Conservation (phyloP, 2,797 vertebrate species). For the Peromyscus aztecus region DNA sequence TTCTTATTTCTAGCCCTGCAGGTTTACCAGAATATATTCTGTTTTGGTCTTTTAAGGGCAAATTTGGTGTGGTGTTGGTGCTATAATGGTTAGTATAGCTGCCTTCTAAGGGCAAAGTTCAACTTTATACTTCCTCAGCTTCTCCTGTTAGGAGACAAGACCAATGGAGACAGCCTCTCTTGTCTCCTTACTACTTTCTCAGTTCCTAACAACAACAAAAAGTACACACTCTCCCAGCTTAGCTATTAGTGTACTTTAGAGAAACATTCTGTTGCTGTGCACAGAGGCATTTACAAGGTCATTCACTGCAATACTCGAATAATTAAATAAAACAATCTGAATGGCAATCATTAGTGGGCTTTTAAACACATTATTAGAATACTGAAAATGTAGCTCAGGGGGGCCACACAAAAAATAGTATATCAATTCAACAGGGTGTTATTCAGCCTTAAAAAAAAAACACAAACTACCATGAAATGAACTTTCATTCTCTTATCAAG, state of each 20-base stretch:
- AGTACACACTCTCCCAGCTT: neutral
- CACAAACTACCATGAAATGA: neutral
- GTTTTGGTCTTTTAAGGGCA: neutral
- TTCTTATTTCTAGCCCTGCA: neutral
- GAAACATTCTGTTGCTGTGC: constrained; percentile 4
- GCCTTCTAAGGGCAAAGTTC: constrained; percentile 11
- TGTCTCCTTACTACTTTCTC: neutral
- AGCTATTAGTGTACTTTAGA: neutral
- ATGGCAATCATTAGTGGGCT: neutral
- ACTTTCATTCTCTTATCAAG: neutral
- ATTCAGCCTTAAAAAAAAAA: constrained; percentile 35
- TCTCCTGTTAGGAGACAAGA: constrained; percentile 41
- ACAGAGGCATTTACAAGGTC: neutral
- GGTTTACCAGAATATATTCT: neutral
- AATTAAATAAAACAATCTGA: constrained; percentile 40
- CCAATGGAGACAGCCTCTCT: neutral
- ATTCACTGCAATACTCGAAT: neutral
- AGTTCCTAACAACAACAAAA: neutral
- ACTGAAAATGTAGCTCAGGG: neutral
- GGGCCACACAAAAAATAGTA: neutral
- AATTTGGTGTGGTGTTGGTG: neutral
- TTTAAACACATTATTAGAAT: constrained; percentile 4
- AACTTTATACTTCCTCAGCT: neutral
- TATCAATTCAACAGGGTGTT: neutral
- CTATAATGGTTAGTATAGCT: neutral